Evolutionary conservation across 2,113 vertebrate genomes (phyloP), one percentile per base, ranked within the genome.

Genomic region (Hippopotamus amphibius): DNA sequence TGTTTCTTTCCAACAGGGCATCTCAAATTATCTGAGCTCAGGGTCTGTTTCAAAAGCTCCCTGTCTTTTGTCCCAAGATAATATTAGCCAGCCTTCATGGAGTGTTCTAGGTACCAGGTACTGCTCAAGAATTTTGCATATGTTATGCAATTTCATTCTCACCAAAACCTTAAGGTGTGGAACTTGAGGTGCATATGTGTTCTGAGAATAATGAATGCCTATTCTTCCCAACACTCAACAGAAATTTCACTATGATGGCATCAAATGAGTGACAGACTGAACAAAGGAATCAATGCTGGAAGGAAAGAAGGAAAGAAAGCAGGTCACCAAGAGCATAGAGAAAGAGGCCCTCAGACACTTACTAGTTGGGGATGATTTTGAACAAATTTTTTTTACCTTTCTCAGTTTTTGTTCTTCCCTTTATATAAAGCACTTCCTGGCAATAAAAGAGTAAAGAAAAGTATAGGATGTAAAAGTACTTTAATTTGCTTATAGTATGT

Each of bases 11-110:
- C 83, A 80, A 77, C 22, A 16, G 2, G 1, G 2, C 26, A 53
- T 57, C 33, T 91, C 59, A 22, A 53, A 61, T 71, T 74, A 33
- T 68, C 68, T 82, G 53, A 90, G 69, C 11, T 88, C 30, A 81
- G 37, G 59, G 57, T 95, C 7, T 5, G 33, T 88, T 90, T 90
- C 57, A 88, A 92, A 88, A 88, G n/a, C 65, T 88, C 77, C 19
- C 10, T 48, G 17, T n/a, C 15, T 65, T 89, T 53, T 30, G 13
- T 57, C 15, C 37, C 24, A 48, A 82, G 80, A 26, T 22, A 69
- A 21, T 41, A 88, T n/a, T 76, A 77, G 2, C 26, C 55, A 88
- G 41, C 8, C 17, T 84, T 88, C n/a, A 12, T 14, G 53, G 48
- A 41, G 7, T 76, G 48, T 81, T 65, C 46, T 74, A 93, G 71